A percentile compares a stretch with the other conserved stretches of the same genome.
Evolutionary conservation across 1,140 invertebrate genomes (phyloP).

Genomic region (Lepidurus apus): DNA sequence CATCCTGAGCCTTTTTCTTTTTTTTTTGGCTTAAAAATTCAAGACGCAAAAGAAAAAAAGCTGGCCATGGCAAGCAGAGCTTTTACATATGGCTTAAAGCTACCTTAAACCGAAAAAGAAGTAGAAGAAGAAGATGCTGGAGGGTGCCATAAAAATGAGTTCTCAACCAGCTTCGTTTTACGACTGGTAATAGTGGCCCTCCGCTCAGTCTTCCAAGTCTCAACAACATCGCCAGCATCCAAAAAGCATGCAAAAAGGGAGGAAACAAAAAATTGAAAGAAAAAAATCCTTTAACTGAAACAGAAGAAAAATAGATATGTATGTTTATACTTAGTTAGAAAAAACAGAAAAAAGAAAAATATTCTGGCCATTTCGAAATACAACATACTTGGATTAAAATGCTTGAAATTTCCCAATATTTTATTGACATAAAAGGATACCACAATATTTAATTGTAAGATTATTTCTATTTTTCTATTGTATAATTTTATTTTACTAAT

Average conservation of each 20-base stretch:
- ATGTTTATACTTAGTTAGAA: no score
- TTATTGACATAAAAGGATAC: no score
- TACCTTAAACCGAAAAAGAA: not conserved
- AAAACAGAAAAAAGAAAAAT: no score
- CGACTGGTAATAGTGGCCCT: slow-evolving; percentile 21
- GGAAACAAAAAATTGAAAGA: not conserved
- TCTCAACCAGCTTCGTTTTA: slow-evolving; percentile 15
- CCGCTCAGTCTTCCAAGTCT: not conserved
- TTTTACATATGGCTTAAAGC: not conserved
- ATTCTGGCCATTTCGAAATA: no score
- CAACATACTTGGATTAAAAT: no score
- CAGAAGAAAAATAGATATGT: not conserved
- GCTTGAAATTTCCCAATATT: no score
- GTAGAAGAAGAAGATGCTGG: not conserved
- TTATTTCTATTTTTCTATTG: no score
- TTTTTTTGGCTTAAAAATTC: not conserved
- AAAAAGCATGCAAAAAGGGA: not conserved
- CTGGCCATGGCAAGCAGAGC: not conserved
- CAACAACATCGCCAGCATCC: not conserved
- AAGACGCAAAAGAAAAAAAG: not conserved
- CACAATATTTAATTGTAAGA: no score
- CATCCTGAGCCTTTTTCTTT: not conserved
- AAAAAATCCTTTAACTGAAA: not conserved
- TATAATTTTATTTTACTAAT: no score
- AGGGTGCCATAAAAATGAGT: slow-evolving; percentile 19